Conservation (phyloP, 2,113 vertebrate genomes). For the Blennius ocellaris region DNA sequence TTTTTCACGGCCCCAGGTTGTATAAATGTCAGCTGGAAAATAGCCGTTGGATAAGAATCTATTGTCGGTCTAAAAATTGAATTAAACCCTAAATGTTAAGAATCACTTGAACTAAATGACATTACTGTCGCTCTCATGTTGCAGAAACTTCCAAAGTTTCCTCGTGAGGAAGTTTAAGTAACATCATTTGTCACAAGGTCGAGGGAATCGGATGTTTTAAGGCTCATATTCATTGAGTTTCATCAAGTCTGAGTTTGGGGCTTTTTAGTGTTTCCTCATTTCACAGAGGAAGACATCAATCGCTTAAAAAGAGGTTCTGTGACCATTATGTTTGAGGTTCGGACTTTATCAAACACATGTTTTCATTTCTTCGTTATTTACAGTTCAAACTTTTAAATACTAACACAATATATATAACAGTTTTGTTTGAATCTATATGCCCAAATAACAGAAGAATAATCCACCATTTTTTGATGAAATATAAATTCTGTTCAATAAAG, state of each 20-base stretch:
- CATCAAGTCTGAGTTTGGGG: not conserved
- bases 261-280: not conserved
- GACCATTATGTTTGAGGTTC: too few species aligned
- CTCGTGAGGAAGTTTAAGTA: not conserved
- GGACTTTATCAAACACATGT: too few species aligned
- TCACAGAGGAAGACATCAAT: too few species aligned
- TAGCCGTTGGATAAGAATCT: not conserved
- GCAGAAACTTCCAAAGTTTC: not conserved
- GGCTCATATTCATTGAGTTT: not conserved
- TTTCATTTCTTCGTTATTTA: too few species aligned
- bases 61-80: not conserved
- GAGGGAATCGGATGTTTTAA: not conserved
- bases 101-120: not conserved
- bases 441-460: too few species aligned
- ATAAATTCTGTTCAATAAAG: too few species aligned
- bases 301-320: too few species aligned
- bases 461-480: too few species aligned
- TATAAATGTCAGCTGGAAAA: not conserved
- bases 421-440: too few species aligned
- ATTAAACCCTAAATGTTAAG: not conserved
- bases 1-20: not conserved
- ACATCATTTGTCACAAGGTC: not conserved
- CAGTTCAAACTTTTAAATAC: too few species aligned
- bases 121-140: conserved; percentile 6
- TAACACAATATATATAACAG: too few species aligned